Evolutionary conservation across 35 echinoderm and acorn worm species (phyloP).

Genomic region (Heliocidaris erythrogramma): DNA sequence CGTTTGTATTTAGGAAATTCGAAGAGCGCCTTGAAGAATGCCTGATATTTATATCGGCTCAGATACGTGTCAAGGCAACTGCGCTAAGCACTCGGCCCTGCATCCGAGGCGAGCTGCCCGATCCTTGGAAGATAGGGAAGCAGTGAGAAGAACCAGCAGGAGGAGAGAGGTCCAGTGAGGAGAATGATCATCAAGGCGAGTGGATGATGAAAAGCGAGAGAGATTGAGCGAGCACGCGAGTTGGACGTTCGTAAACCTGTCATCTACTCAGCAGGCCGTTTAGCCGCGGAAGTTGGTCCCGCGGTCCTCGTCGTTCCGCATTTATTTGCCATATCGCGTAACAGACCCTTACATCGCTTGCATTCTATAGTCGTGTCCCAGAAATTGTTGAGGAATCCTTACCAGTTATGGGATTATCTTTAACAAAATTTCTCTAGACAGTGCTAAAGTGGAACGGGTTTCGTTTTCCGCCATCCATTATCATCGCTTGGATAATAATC

Average conservation of each 20-base stretch:
- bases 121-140: slow-evolving; percentile 4
- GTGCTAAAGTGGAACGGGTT: neutral
- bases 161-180: neutral
- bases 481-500: neutral
- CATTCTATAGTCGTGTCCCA: slow-evolving; percentile 1
- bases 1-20: neutral
- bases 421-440: neutral
- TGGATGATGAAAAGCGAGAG: neutral
- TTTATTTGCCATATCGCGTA: slow-evolving; percentile 43
- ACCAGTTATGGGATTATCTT: neutral
- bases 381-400: neutral
- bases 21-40: slow-evolving; percentile 37
- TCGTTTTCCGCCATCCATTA: neutral
- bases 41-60: neutral
- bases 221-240: neutral
- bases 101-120: neutral
- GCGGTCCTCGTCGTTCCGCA: neutral
- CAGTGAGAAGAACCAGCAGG: neutral
- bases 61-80: slow-evolving; percentile 3
- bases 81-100: neutral
- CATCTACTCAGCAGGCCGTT: neutral
- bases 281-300: neutral
- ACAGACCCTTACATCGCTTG: slow-evolving; percentile 4
- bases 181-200: neutral
- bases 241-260: slow-evolving; percentile 36